These are phyloP conservation scores for Malacoctenus gilli DNA, from an alignment of 2,797 vertebrate genomes.

Conservation along the genomic window DNA sequence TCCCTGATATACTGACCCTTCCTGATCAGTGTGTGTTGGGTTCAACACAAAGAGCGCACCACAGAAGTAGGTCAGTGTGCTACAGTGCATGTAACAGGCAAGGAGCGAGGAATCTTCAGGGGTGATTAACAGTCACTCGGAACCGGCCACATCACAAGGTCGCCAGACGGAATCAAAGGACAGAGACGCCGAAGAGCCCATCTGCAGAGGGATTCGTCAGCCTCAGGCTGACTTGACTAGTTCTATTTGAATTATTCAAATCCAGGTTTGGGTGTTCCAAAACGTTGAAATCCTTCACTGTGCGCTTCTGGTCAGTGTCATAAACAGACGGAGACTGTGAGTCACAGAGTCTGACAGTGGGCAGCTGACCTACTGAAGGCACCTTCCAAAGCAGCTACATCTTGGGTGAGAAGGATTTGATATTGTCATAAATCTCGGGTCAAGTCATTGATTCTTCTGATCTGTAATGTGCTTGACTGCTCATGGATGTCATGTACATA, in stretches of 20 bases:
- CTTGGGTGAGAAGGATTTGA: too few species aligned
- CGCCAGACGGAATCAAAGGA: constrained; percentile 19
- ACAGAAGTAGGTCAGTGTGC: constrained; percentile 71
- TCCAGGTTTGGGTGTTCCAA: background rate
- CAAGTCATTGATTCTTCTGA: too few species aligned
- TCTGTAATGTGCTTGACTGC: too few species aligned
- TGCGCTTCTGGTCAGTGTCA: background rate
- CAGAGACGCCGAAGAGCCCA: constrained; percentile 1
- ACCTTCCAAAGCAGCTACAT: too few species aligned
- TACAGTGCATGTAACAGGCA: constrained; percentile 47
- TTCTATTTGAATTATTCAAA: background rate
- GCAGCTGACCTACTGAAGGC: constrained; percentile 2
- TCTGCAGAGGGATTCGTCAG: background rate
- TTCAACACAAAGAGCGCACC: constrained; percentile 24
- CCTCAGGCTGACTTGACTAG: background rate
- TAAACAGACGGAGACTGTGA: constrained; percentile 16
- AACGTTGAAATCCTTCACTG: background rate
- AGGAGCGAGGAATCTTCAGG: constrained; percentile 15
- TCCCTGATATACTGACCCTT: constrained; percentile 1
- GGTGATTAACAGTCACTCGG: constrained; percentile 37
- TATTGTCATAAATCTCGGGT: too few species aligned
- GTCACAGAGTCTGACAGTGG: constrained; percentile 13
- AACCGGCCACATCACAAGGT: constrained; percentile 1
- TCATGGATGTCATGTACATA: too few species aligned
- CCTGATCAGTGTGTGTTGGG: constrained; percentile 22